A percentile compares a stretch with the other conserved stretches of the same genome.
phyloP scores from a whole-genome alignment of 2,113 vertebrate genomes.

The Albula glossodonta region DNA sequence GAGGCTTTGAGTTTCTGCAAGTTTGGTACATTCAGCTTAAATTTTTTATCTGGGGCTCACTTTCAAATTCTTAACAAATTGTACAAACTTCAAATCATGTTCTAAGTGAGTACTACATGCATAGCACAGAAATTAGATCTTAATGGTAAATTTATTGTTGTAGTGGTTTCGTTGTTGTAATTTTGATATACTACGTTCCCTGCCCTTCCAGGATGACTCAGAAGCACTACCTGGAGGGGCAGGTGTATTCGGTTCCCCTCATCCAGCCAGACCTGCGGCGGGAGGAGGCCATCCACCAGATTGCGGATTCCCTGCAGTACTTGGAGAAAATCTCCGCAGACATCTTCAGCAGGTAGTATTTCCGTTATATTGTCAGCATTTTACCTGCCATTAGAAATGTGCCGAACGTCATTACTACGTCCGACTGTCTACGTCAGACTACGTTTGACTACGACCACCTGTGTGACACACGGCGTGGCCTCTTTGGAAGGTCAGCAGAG shows the following conservation, averaged over 20 bases:
- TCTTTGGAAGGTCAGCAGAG: too few species aligned
- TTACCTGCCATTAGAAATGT: neutral
- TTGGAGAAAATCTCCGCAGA: constrained; percentile 87
- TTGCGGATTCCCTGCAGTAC: constrained; percentile 84
- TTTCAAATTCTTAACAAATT: too few species aligned
- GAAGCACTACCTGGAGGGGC: constrained; percentile 81
- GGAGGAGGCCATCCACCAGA: constrained; percentile 91
- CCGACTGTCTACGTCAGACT: too few species aligned
- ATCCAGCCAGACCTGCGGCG: constrained; percentile 89
- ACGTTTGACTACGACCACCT: too few species aligned
- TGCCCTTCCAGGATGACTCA: constrained; percentile 70
- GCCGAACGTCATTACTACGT: too few species aligned
- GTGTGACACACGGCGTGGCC: too few species aligned
- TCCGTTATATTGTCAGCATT: too few species aligned
- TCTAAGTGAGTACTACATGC: too few species aligned
- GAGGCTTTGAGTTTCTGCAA: neutral
- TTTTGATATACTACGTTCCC: neutral
- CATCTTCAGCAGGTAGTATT: constrained; percentile 86
- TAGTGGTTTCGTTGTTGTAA: neutral
- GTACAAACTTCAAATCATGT: too few species aligned
- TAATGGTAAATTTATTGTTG: too few species aligned
- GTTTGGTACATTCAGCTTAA: neutral
- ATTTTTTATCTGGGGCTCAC: too few species aligned
- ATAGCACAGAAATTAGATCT: too few species aligned
- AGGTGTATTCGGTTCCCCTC: constrained; percentile 85